Conservation (phyloP, 30 jellyfish, hydroid and myxozoan genomes). For the Turritopsis dohrnii region DNA sequence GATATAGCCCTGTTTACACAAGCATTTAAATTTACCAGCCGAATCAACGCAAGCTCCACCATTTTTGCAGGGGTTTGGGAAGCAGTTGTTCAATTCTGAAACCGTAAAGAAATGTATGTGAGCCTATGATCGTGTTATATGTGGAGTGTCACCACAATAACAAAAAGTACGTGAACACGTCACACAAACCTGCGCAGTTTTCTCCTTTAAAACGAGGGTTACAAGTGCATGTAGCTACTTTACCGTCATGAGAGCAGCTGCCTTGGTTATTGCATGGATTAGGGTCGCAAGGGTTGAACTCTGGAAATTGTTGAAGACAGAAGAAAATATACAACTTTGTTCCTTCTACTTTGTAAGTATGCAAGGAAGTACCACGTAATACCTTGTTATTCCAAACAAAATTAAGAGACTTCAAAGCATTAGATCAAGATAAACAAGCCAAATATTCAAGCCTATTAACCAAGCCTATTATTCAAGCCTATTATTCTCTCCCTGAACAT, state of each 20-base stretch:
- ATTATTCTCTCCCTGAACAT: not conserved
- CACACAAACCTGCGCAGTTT: constrained; percentile 16
- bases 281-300: constrained; percentile 33
- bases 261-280: constrained; percentile 35
- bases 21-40: constrained; percentile 62
- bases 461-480: no score
- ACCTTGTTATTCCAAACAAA: no score
- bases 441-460: no score
- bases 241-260: constrained; percentile 31
- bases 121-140: not conserved
- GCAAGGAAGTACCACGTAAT: no score
- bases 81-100: constrained; percentile 29
- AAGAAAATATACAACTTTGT: no score
- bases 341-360: no score
- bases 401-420: no score
- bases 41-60: constrained; percentile 30
- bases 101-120: not conserved
- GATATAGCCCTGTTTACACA: constrained; percentile 54
- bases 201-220: constrained; percentile 25
- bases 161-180: not conserved
- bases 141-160: not conserved
- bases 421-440: no score
- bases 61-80: constrained; percentile 41
- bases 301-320: no score
- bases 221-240: constrained; percentile 27